Conservation (phyloP, 1,140 invertebrate species). For the Euura saliciscinereae region DNA sequence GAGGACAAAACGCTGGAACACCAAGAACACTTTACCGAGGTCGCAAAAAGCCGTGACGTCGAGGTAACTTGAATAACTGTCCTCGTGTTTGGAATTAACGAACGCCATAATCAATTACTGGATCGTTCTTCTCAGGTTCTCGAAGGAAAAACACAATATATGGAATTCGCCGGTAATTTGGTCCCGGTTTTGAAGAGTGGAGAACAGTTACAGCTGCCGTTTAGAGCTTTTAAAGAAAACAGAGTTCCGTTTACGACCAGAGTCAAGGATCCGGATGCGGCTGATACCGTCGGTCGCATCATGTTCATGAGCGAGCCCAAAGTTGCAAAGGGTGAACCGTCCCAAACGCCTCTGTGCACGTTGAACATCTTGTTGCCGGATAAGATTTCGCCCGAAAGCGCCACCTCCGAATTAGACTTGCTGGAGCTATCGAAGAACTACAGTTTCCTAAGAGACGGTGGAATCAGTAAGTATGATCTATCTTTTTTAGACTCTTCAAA, state of each 20-base stretch:
- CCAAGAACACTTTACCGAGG: slow-evolving; percentile 93
- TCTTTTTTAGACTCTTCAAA: not conserved
- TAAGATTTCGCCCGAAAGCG: slow-evolving; percentile 72
- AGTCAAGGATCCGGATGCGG: slow-evolving; percentile 82
- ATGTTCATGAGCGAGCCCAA: slow-evolving; percentile 96
- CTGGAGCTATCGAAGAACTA: slow-evolving; percentile 71
- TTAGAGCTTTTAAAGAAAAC: slow-evolving; percentile 94
- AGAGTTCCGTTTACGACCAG: slow-evolving; percentile 87
- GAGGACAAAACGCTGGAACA: slow-evolving; percentile 95
- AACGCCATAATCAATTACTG: too few relatives aligned
- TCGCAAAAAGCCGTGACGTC: slow-evolving; percentile 89
- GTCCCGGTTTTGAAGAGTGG: slow-evolving; percentile 93
- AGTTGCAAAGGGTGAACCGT: slow-evolving; percentile 80
- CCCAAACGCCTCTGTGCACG: slow-evolving; percentile 89
- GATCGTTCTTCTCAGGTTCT: slow-evolving; percentile 65
- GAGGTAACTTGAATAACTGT: slow-evolving; percentile 63
- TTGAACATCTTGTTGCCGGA: slow-evolving; percentile 87
- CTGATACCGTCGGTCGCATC: slow-evolving; percentile 74
- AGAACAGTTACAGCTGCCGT: slow-evolving; percentile 85
- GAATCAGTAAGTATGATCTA: slow-evolving; percentile 56
- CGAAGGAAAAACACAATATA: slow-evolving; percentile 85
- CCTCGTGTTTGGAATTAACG: not conserved
- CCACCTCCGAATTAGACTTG: slow-evolving; percentile 75
- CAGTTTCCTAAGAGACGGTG: slow-evolving; percentile 65
- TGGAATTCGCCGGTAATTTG: slow-evolving; percentile 97